Percentiles rank a stretch among this genome's conserved stretches.
These are phyloP conservation scores for Gambusia yucatana DNA, from an alignment of 2,797 vertebrate genomes.

Conservation along the genomic window DNA sequence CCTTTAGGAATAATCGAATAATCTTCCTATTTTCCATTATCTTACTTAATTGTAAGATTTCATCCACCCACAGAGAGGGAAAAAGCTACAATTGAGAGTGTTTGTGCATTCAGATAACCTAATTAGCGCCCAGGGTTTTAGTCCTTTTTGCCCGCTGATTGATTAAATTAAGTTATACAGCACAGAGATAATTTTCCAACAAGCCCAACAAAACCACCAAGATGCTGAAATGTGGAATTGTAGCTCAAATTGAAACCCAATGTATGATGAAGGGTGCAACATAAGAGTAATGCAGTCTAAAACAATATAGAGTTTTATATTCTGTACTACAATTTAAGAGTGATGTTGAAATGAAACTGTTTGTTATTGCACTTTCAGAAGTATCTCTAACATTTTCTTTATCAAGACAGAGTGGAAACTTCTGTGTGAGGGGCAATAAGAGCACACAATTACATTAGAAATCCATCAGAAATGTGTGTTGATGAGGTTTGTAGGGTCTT, in stretches of 20 bases:
- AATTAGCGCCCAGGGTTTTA: slow-evolving; percentile 67
- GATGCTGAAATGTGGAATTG: slow-evolving; percentile 7
- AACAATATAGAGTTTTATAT: not conserved
- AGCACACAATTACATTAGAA: not conserved
- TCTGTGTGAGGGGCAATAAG: not conserved
- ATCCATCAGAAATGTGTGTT: not conserved
- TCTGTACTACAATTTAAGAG: not conserved
- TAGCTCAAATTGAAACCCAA: not conserved
- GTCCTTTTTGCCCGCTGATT: slow-evolving; percentile 55
- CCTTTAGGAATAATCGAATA: slow-evolving; percentile 74
- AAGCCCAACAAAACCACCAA: slow-evolving; percentile 16
- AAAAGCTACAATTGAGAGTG: slow-evolving; percentile 68
- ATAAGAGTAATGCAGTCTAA: not conserved
- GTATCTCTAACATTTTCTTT: not conserved
- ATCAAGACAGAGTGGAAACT: not conserved
- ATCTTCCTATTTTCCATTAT: slow-evolving; percentile 76
- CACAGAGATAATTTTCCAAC: slow-evolving; percentile 32
- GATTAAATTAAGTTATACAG: slow-evolving; percentile 48
- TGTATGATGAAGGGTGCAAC: not conserved
- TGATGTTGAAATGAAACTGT: not conserved
- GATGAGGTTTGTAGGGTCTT: not conserved
- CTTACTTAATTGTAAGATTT: slow-evolving; percentile 79
- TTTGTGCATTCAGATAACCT: slow-evolving; percentile 71
- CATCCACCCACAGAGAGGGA: slow-evolving; percentile 70
- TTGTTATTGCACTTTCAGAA: not conserved